These are phyloP conservation scores for Thecocarcelia acutangulata DNA, from an alignment of 2,888 invertebrate genomes.

Conservation along the genomic window DNA sequence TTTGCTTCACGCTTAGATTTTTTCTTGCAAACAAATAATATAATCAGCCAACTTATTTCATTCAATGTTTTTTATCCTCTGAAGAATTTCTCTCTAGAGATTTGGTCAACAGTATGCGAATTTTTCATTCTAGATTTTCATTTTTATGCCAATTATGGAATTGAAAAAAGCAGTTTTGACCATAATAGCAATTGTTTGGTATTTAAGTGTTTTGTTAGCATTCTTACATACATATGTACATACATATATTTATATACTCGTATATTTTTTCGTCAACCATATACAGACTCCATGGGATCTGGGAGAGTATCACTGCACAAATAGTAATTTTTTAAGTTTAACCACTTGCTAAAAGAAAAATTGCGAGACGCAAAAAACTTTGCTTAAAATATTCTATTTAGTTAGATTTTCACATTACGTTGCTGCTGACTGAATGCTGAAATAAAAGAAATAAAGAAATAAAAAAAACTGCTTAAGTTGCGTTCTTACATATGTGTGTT, in stretches of 20 bases:
- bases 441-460: constrained; percentile 12
- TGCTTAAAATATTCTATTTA: constrained; percentile 24
- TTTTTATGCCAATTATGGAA: constrained; percentile 53
- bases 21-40: not conserved
- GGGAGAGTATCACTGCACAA: not conserved
- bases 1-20: not conserved
- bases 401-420: constrained; percentile 33
- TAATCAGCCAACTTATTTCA: constrained; percentile 25
- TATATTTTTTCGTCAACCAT: not conserved
- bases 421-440: constrained; percentile 15
- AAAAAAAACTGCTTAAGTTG: not conserved
- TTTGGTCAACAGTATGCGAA: constrained; percentile 7
- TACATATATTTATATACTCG: not conserved
- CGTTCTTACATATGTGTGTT: no score
- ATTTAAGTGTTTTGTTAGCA: constrained; percentile 66
- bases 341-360: constrained; percentile 22
- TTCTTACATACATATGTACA: no score
- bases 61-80: constrained; percentile 48
- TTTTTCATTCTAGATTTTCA: constrained; percentile 44
- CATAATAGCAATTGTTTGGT: constrained; percentile 61
- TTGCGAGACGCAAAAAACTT: not conserved
- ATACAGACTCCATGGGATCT: not conserved
- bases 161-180: constrained; percentile 60
- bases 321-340: constrained; percentile 16
- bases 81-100: constrained; percentile 64